phyloP scores from a whole-genome alignment of 2,888 invertebrate species.

The Phalera bucephala region DNA sequence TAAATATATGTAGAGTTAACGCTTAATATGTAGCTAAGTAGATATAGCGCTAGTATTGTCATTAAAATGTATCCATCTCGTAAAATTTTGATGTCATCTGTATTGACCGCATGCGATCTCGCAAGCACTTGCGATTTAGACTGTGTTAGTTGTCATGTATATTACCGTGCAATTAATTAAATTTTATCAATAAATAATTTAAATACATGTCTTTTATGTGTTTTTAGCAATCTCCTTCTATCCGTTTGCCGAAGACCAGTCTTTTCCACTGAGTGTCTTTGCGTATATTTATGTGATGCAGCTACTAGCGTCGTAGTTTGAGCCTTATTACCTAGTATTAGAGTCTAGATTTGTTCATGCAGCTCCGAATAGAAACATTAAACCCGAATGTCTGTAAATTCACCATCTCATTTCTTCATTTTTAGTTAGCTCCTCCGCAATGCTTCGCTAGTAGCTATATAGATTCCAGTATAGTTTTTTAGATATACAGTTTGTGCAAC shows the following conservation, averaged over 20 bases:
- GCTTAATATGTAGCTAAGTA: conserved; percentile 17
- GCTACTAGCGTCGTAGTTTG: conserved; percentile 35
- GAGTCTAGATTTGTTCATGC: conserved; percentile 44
- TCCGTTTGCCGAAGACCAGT: conserved; percentile 35
- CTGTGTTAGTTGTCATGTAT: conserved; percentile 20
- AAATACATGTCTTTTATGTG: conserved; percentile 27
- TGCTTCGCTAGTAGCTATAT: conserved; percentile 64
- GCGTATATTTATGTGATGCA: conserved; percentile 51
- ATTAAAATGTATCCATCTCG: conserved; percentile 39
- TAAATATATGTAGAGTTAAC: conserved; percentile 29
- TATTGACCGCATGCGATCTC: conserved; percentile 56
- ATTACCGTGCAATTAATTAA: conserved; percentile 25
- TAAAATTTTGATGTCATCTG: conserved; percentile 45
- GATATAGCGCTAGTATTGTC: conserved; percentile 27
- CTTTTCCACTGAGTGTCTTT: conserved; percentile 40
- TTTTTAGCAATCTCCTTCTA: conserved; percentile 39
- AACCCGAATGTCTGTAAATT: conserved; percentile 76
- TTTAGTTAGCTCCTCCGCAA: conserved; percentile 75
- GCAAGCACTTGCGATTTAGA: conserved; percentile 42
- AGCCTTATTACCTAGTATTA: conserved; percentile 44
- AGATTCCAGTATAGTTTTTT: conserved; percentile 32
- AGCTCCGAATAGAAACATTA: conserved; percentile 58
- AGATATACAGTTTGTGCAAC: conserved; percentile 30
- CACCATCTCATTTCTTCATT: conserved; percentile 77
- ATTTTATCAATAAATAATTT: conserved; percentile 31